Percentiles rank a stretch among this genome's conserved stretches.
phyloP scores from a whole-genome alignment of 2,888 invertebrate genomes.

The Idaea aversata region DNA sequence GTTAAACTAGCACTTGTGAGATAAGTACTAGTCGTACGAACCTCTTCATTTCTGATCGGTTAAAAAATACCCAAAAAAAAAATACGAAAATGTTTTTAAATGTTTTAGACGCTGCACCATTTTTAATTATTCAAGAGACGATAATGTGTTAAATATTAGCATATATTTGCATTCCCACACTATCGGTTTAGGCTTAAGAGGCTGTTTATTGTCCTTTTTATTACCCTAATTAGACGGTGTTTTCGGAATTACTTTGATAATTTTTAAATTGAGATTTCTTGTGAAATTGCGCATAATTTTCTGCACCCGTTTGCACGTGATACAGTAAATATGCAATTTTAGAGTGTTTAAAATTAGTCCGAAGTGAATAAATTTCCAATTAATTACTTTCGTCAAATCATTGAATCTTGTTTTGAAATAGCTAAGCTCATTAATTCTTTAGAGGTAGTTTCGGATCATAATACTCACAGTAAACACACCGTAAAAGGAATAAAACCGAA shows the following conservation, averaged over 20 bases:
- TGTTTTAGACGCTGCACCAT: constrained; percentile 6
- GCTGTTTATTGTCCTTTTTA: neutral
- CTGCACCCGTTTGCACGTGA: neutral
- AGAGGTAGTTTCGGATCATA: neutral
- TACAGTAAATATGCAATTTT: neutral
- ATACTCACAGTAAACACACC: neutral
- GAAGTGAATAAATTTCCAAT: neutral
- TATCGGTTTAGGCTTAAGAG: constrained; percentile 6
- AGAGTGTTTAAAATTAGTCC: neutral
- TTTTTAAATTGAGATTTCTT: neutral
- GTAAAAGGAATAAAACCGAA: neutral
- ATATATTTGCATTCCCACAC: constrained; percentile 11
- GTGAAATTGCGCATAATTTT: neutral
- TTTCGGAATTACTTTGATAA: neutral
- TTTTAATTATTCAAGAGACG: constrained; percentile 11
- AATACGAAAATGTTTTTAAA: neutral
- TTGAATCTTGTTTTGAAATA: neutral
- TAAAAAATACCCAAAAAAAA: neutral
- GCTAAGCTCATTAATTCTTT: neutral
- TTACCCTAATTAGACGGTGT: neutral
- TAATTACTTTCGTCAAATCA: neutral
- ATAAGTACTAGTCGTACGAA: neutral
- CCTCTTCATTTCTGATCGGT: neutral
- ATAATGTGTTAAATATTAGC: constrained; percentile 13
- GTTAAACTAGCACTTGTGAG: neutral